Evolutionary conservation across 2,888 invertebrate species (phyloP), one percentile per base, ranked within the genome.

Genomic region (Drosophila ezoana): DNA sequence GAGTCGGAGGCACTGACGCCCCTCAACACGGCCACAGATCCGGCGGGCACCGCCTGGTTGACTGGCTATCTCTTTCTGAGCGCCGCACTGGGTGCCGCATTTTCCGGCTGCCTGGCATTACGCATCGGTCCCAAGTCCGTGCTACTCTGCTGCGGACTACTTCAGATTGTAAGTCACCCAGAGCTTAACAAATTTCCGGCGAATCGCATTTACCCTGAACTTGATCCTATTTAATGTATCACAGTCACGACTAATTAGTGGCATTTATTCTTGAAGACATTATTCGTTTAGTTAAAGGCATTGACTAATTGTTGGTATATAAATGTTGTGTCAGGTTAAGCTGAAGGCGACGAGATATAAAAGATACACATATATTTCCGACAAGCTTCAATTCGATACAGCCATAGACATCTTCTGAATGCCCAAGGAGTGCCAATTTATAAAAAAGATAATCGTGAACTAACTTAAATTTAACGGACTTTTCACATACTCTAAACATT

Each of bases 81-180:
- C 8, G 90, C 88, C 1, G 77, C 90, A 2, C 18, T 89, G 4
- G 90, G 91, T 1, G 85, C 90, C 1, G 41, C 90, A 1, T 5
- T 87, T 3, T 90, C 89, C 45, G 91, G 92, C 9, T 82, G 72
- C 43, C 16, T 89, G n/a, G 76, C 85, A 1, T 57, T 86, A 11
- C 74, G 71, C 37, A 89, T 90, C 32, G 92, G 92, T 8, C 88
- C 91, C 5, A 90, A 90, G 43, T 76, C 87, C 0, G 75, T 88
- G 45, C 62, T 91, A 3, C 73, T 90, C 3, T 63, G 90, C 18
- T 73, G 89, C 33, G 91, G 91, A n/a, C 44, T 92, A 0, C 61
- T 91, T 4, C 90, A 92, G 72, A 90, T 91, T 40, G 91, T 92
- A 70, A 90, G 90, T 79, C 3, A 41, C 16, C 28, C 28, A 6